These are phyloP conservation scores for Cotesia vestalis DNA, from an alignment of 1,140 invertebrate species.

Conservation along the genomic window DNA sequence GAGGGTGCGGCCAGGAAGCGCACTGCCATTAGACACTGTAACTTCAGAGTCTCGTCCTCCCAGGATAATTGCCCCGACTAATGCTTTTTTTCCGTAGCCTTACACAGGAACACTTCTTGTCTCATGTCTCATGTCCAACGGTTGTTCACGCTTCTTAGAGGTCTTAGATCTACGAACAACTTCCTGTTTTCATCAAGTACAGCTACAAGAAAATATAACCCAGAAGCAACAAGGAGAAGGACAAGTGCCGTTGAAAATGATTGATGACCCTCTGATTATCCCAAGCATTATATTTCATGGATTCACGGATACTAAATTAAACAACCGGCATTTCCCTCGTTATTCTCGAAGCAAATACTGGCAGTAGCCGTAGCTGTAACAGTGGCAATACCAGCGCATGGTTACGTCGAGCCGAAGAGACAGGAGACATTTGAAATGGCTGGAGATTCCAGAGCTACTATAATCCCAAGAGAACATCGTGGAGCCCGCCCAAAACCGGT, in stretches of 20 bases:
- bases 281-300: too few species aligned
- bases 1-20: slow-evolving; percentile 52
- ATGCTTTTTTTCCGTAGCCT: slow-evolving; percentile 49
- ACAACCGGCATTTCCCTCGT: too few species aligned
- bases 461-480: slow-evolving; percentile 37
- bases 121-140: neutral
- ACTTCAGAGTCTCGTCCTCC: slow-evolving; percentile 52
- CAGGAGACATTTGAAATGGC: slow-evolving; percentile 27
- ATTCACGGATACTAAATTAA: neutral
- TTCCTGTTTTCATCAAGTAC: slow-evolving; percentile 3
- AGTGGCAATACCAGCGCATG: too few species aligned
- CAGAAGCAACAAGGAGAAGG: neutral
- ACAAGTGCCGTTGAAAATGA: too few species aligned
- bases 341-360: too few species aligned
- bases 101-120: neutral
- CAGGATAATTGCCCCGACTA: slow-evolving; percentile 59
- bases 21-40: slow-evolving; percentile 54
- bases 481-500: slow-evolving; percentile 52
- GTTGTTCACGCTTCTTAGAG: slow-evolving; percentile 31
- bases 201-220: neutral
- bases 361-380: too few species aligned
- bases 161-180: slow-evolving; percentile 13
- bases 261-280: too few species aligned
- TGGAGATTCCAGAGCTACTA: slow-evolving; percentile 2
- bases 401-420: neutral